Evolutionary conservation across 2,797 vertebrate genomes (phyloP).

Genomic region (Prionace glauca): DNA sequence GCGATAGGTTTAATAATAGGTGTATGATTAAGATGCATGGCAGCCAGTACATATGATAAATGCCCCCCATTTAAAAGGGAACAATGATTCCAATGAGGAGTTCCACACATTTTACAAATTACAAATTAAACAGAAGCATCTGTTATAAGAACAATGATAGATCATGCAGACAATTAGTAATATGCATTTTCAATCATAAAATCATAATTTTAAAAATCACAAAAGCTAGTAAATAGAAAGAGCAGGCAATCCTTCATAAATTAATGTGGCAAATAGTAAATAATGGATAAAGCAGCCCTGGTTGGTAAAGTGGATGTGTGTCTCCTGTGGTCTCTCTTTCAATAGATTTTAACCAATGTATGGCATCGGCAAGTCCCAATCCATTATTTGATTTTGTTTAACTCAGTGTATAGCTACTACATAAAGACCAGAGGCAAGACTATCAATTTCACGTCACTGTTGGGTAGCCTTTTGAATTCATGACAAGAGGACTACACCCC

Average conservation of each 20-base stretch:
- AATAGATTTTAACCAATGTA: neutral
- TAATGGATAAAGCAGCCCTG: neutral
- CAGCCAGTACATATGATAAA: neutral
- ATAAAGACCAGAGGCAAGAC: neutral
- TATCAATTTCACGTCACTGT: neutral
- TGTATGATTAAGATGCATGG: neutral
- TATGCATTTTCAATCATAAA: neutral
- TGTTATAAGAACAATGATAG: neutral
- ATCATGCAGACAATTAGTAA: conserved; percentile 1
- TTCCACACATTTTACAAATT: conserved; percentile 12
- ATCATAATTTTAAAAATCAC: neutral
- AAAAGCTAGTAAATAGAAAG: neutral
- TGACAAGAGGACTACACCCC: neutral
- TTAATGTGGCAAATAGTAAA: neutral
- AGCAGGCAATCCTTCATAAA: neutral
- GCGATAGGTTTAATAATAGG: conserved; percentile 18
- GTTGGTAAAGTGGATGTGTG: neutral
- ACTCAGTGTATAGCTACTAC: neutral
- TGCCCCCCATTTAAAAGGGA: neutral
- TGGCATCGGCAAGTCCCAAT: neutral
- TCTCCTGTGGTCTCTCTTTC: neutral
- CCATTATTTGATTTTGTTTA: neutral
- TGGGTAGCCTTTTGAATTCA: neutral
- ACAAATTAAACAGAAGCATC: neutral
- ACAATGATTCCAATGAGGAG: neutral